Conservation (phyloP, 2,888 invertebrate species). For the Zygogramma bicolorata region DNA sequence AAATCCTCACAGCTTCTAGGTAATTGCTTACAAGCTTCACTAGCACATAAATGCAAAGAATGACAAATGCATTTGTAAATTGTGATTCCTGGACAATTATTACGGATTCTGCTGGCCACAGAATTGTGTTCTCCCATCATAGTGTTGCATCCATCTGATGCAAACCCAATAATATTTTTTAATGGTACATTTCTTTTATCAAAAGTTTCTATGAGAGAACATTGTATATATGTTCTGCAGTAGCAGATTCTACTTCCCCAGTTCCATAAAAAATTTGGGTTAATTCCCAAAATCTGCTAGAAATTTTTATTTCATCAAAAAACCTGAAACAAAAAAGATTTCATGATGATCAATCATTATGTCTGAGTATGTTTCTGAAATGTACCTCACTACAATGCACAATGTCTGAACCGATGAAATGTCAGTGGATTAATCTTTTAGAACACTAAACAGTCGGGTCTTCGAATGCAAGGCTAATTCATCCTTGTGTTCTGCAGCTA, state of each 20-base stretch:
- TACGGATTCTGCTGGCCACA: constrained; percentile 53
- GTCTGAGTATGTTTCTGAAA: constrained; percentile 29
- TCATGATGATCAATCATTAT: too few species aligned
- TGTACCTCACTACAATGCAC: constrained; percentile 50
- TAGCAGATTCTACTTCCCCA: constrained; percentile 2
- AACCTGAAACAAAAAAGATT: constrained; percentile 22
- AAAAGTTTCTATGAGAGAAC: constrained; percentile 34
- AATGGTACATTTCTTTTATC: constrained; percentile 44
- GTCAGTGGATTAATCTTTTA: constrained; percentile 55
- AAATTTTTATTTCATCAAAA: constrained; percentile 40
- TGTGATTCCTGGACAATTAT: constrained; percentile 25
- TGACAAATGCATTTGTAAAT: constrained; percentile 58
- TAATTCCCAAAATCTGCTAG: constrained; percentile 26
- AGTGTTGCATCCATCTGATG: constrained; percentile 56
- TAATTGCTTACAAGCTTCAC: constrained; percentile 55
- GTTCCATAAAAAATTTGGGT: constrained; percentile 9
- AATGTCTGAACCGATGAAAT: constrained; percentile 49
- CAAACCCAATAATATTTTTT: constrained; percentile 57
- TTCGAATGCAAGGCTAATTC: constrained; percentile 11
- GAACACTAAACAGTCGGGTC: constrained; percentile 41
- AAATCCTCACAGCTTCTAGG: constrained; percentile 55
- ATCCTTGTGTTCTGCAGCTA: constrained; percentile 21
- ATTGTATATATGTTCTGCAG: constrained; percentile 27
- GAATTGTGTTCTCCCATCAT: constrained; percentile 57
- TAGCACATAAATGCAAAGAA: constrained; percentile 55